Evolutionary conservation across 2,888 invertebrate species (phyloP), one percentile per base, ranked within the genome.

Genomic region (Lampropteryx suffumata): DNA sequence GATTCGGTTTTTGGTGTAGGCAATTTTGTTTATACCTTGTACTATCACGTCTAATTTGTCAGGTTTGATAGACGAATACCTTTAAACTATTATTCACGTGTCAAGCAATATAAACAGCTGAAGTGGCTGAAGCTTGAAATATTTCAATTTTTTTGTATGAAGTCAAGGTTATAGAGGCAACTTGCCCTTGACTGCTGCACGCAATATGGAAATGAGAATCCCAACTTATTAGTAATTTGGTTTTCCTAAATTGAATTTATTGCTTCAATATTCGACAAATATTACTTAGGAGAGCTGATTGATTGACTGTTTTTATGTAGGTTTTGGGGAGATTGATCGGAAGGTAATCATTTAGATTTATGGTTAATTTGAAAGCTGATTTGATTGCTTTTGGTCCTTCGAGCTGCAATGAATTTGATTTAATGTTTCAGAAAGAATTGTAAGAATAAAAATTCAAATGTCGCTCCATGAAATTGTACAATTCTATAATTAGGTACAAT

Each of bases 161-260:
- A 46, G 56, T 65, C 71, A 72, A 72, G 70, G 70, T 50, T 28
- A 39, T 40, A 53, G 32, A 32, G 49, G 55, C 46, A 21, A 45
- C 28, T 53, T 51, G 63, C 55, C 68, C 70, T 69, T 66, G 67
- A 62, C 46, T 12, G 9, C 4, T 10, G 32, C 71, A 72, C 72
- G 72, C 71, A 59, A 72, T 65, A 44, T 53, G 62, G 52, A 56
- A 61, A 66, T 71, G 48, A 30, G 42, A 58, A 46, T 57, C 45
- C 55, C 54, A 53, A 62, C 62, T 61, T 58, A 57, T 47, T 54
- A 48, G 21, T 24, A 24, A 17, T 3, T 3, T 17, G 17, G 5
- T 24, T 24, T 24, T 24, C 24, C 24, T 5, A 24, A 24, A 24
- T 24, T 7, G 3, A 24, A 7, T 24, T 24, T 24, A 24, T 24